Evolutionary conservation across 2,888 invertebrate genomes (phyloP), one percentile per base, ranked within the genome.

Genomic region (Drosophila paracracens): DNA sequence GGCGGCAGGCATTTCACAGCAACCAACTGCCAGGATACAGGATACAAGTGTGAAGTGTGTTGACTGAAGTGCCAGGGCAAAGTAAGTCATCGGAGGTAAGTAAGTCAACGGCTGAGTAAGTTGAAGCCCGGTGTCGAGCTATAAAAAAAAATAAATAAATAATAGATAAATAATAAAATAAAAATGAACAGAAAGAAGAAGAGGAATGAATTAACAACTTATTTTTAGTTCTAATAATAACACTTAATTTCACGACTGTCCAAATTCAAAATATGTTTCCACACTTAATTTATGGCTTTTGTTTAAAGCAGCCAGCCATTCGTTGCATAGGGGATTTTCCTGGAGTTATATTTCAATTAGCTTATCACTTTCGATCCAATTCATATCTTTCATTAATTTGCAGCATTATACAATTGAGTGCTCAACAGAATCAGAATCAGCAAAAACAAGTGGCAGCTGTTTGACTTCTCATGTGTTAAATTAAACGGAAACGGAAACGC

Each of bases 1-100:
- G 11, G n/a, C 7, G n/a, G 56, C 48, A 62, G 65, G 69, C 62
- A 35, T 57, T 74, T 65, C 35, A 29, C 51, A 70, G 54, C 36
- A 67, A 66, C 72, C 48, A 67, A 50, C 7, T 70, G 50, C 38
- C 56, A 64, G 59, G 46, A 73, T 64, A 61, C 40, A 51, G 53
- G 36, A 38, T 27, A 36, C 36, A n/a, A 11, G 33, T 4, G 33
- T 33, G 33, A 21, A 25, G 48, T 27, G 11, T 56, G 54, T 68
- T 50, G 46, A 51, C 59, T 54, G 57, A 79, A 75, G 76, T 76
- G 79, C 57, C 71, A 76, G 70, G 61, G 71, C 59, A 85, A 76
- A 79, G 46, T 73, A 81, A 25, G 16, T 46, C 46, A 4, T 21
- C 53, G 40, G 50, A 46, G 21, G 51, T 38, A 52, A 56, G 29